A percentile compares a stretch with the other conserved stretches of the same genome.
phyloP scores from a whole-genome alignment of 2,113 vertebrate genomes.

The Stictonetta naevosa region DNA sequence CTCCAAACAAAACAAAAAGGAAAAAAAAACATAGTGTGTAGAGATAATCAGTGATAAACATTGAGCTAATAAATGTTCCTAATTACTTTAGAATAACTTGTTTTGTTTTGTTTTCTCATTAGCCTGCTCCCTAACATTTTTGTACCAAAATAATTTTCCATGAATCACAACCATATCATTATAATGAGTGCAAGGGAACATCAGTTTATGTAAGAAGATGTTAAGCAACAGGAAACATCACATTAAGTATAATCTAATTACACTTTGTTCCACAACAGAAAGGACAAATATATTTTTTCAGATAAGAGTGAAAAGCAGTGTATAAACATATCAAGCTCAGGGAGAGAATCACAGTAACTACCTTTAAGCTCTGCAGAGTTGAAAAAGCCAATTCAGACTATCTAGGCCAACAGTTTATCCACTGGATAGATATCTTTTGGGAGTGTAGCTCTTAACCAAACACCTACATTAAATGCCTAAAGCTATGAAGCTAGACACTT shows the following conservation, averaged over 20 bases:
- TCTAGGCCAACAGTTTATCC: not conserved
- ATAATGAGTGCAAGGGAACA: not conserved
- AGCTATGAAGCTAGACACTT: not conserved
- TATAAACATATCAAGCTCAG: not conserved
- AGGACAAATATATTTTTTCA: not conserved
- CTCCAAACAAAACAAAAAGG: not conserved
- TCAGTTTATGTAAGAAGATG: not conserved
- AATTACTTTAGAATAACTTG: not conserved
- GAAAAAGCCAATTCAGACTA: not conserved
- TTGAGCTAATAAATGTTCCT: not conserved
- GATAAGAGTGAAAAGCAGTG: not conserved
- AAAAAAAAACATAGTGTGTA: not conserved
- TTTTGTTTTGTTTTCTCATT: not conserved
- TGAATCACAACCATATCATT: not conserved
- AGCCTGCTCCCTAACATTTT: not conserved
- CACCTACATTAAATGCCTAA: not conserved
- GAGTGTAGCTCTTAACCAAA: not conserved
- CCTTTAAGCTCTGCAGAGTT: not conserved
- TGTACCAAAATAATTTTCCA: not conserved
- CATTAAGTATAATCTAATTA: not conserved
- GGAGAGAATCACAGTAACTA: not conserved
- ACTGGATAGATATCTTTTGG: not conserved
- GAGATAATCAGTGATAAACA: not conserved
- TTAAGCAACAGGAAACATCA: constrained; percentile 7
- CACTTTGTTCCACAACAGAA: not conserved